These are phyloP conservation scores for Cyanoliseus patagonus DNA, from an alignment of 2,113 vertebrate species.

Conservation along the genomic window DNA sequence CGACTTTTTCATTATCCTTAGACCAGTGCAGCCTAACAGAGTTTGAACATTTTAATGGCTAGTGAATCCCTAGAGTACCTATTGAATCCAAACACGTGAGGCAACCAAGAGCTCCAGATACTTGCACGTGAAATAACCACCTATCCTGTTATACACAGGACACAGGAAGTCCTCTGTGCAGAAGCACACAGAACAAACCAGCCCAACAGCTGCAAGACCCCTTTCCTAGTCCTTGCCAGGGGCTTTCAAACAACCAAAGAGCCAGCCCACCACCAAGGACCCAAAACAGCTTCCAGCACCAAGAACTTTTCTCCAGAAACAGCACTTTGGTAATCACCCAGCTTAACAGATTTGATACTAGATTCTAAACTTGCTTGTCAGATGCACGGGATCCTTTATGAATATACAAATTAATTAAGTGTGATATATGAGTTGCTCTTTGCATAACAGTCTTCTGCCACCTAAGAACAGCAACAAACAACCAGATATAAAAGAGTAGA, in stretches of 20 bases:
- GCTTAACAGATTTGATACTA: background rate
- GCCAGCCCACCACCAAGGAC: background rate
- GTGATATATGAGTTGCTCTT: background rate
- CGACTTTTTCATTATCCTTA: background rate
- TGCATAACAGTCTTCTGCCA: background rate
- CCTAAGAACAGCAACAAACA: background rate
- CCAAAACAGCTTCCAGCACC: background rate
- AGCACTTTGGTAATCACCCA: background rate
- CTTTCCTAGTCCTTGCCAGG: background rate
- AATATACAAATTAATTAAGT: background rate
- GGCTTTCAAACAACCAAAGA: background rate
- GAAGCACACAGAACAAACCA: background rate
- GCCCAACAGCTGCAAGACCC: background rate
- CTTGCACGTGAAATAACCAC: background rate
- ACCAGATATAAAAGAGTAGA: background rate
- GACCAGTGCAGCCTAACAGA: background rate
- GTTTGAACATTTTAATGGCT: background rate
- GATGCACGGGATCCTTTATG: accelerated
- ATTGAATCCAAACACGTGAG: background rate
- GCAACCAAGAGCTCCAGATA: background rate
- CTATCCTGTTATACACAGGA: background rate
- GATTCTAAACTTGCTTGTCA: background rate
- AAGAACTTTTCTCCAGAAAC: background rate
- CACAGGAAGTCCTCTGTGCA: background rate
- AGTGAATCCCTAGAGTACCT: background rate